Base-by-base conservation (phyloP, 2,797 vertebrate genomes). In the Pseudotriccus pelzelni region DNA sequence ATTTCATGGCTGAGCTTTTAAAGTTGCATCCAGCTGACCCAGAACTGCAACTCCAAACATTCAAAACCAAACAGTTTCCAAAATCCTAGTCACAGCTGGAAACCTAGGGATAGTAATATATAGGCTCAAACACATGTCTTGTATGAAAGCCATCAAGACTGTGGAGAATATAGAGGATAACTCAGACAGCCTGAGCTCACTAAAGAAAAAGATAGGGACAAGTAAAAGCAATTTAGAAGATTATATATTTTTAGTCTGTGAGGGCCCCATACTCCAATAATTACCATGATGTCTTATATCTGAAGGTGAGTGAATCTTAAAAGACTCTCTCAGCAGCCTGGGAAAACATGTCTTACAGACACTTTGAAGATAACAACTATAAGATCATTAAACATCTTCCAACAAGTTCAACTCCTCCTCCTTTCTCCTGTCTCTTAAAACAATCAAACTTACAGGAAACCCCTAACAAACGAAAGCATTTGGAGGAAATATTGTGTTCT, bases 401-500 rank as follows among this genome's bases (percentile, higher is more conserved):
- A 74, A 50, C 46, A 62, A 93, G 73, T 82, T 91, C 70, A 76
- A 52, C 46, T 34, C 63, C 53, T 95, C 59, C 84, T 70, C 49
- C 36, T 55, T 68, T 74, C 68, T 76, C 16, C 70, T 55, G 37
- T 67, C 89, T 90, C 84, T 96, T 91, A 95, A 90, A 87, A 91
- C 63, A 94, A 66, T 64, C 78, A 89, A 93, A 94, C n/a, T 50
- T 76, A 86, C 66, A 68, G 94, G 76, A 96, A 97, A 81, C 58
- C 25, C 44, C 55, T 46, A 52, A 91, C 64, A 94, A 95, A 95
- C 90, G 78, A 74, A 56, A 91, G 86, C 95, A 74, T 78, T 93
- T 78, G 56, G 80, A 94, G 94, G 82, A 97, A 97, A 96, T 79
- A 74, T 49, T 94, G 55, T 73, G 72, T 86, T 97, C 94, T 81